Base-by-base conservation (phyloP, 2,888 invertebrate species). In the Polylopha cassiicola region DNA sequence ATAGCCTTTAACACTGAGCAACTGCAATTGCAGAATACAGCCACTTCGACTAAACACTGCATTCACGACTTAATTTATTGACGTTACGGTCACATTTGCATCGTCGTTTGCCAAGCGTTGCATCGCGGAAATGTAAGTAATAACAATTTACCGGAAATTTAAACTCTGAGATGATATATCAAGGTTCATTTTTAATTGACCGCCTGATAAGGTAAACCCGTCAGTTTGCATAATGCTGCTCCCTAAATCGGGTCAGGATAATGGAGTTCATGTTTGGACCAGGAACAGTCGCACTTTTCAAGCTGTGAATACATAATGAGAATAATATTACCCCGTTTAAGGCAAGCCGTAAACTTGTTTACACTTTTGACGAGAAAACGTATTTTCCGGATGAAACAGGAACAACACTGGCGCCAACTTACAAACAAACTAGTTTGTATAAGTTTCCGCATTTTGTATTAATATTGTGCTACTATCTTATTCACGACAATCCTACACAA, bases 1-100 rank as follows among this genome's bases (percentile, higher is more conserved):
- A 49, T 48, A 51, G 50, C 47, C 43, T 33, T 36, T 41, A 51
- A 47, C 41, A 43, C 37, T 43, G 41, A 47, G 51, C 47, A 37
- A 45, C 32, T 43, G 37, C 43, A 44, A 28, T 13, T 16, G 33
- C 9, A 26, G 20, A 39, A 24, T 37, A 37, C 37, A 16, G 34
- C 42, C 46, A 39, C 44, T 43, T 22, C 11, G 16, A 18, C 15
- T 30, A 34, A 18, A 22, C 14, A 24, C 22, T 27, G 22, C 26
- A 34, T 34, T 39, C 15, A 20, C 15, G 18, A 28, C 39, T 28
- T 39, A 28, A 27, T 10, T 5, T 3, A 8, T 9, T 4, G 17
- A 16, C 5, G 9, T 30, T 39, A 39, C 7, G 37, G 39, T 28
- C 21, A 22, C 5, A 5, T 37, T 32, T 7, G 9, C 10, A 21